A percentile compares a stretch with the other conserved stretches of the same genome.
Conservation (phyloP, 2,888 invertebrate species). For the Agrilus biguttatus region DNA sequence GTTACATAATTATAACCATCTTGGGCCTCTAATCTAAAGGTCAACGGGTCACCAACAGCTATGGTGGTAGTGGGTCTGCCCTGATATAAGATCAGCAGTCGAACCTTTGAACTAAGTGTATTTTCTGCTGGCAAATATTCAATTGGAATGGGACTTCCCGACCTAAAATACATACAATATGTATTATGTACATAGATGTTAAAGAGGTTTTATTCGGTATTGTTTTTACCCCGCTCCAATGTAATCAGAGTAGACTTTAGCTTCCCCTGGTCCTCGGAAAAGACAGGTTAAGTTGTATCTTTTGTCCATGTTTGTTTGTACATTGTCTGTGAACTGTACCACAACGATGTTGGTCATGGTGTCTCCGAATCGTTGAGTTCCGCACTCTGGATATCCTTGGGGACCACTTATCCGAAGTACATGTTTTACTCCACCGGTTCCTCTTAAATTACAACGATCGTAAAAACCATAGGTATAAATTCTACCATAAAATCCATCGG, state of each 20-base stretch:
- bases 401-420: slow-evolving; percentile 75
- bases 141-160: slow-evolving; percentile 83
- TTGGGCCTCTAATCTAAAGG: slow-evolving; percentile 77
- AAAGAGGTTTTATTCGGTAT: background rate
- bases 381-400: slow-evolving; percentile 88
- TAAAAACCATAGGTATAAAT: slow-evolving; percentile 89
- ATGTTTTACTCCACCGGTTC: slow-evolving; percentile 74
- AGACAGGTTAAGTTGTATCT: slow-evolving; percentile 86
- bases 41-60: slow-evolving; percentile 82
- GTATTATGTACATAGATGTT: background rate
- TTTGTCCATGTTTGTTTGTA: slow-evolving; percentile 81
- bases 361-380: slow-evolving; percentile 74
- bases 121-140: slow-evolving; percentile 87
- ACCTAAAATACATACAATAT: slow-evolving; percentile 40
- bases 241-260: slow-evolving; percentile 84
- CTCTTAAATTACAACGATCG: slow-evolving; percentile 80
- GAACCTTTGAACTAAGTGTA: slow-evolving; percentile 75
- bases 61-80: slow-evolving; percentile 85
- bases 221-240: slow-evolving; percentile 63
- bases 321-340: slow-evolving; percentile 85
- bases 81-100: slow-evolving; percentile 74
- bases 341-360: slow-evolving; percentile 90
- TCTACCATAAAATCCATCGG: slow-evolving; percentile 77
- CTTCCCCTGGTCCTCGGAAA: slow-evolving; percentile 83
- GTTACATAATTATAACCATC: slow-evolving; percentile 78